phyloP scores from a whole-genome alignment of 2,113 vertebrate species.

The Zapornia atra region DNA sequence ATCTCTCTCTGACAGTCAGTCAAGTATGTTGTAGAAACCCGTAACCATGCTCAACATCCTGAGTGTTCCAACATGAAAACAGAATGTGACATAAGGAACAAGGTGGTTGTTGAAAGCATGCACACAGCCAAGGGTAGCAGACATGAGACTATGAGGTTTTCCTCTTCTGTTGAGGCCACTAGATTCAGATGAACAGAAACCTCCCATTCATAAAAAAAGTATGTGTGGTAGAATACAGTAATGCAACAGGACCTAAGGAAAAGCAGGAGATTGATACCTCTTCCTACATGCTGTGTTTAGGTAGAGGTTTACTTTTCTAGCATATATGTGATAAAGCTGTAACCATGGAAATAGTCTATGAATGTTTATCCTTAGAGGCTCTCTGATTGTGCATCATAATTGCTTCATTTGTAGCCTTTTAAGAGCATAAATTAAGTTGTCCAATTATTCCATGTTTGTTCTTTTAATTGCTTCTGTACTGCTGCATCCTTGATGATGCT shows the following conservation, averaged over 20 bases:
- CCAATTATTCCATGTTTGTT: constrained; percentile 53
- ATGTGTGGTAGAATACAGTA: neutral
- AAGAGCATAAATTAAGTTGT: constrained; percentile 48
- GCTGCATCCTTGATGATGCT: neutral
- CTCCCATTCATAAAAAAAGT: neutral
- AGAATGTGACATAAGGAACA: neutral
- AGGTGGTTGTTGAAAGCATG: fast-evolving
- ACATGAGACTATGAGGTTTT: neutral
- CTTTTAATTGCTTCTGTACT: constrained; percentile 63
- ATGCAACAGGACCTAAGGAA: neutral
- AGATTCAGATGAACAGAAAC: neutral
- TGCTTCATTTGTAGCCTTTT: constrained; percentile 37
- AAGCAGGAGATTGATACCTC: neutral
- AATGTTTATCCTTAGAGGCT: neutral
- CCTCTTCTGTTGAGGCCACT: neutral
- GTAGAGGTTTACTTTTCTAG: neutral
- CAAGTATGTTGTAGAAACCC: neutral
- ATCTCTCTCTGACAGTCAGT: neutral
- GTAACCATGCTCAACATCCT: neutral
- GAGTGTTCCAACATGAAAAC: neutral
- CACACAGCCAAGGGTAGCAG: neutral
- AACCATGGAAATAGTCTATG: neutral
- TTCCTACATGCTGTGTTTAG: neutral
- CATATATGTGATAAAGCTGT: neutral
- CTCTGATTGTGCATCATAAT: neutral